Evolutionary conservation across 2,113 vertebrate species (phyloP).

Genomic region (Choloepus hoffmanni): DNA sequence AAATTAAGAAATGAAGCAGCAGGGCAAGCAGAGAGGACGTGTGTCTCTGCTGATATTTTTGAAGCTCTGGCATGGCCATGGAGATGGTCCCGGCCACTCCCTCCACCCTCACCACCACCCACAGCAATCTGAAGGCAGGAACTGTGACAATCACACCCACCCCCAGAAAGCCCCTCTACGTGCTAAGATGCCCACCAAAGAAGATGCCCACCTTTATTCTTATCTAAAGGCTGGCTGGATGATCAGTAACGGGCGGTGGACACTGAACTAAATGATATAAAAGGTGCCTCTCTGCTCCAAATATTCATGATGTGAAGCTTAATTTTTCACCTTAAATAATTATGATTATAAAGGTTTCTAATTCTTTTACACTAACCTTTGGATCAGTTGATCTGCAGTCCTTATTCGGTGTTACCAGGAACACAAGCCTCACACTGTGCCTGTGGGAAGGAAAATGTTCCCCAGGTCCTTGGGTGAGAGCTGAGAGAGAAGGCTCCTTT

Average conservation of each 20-base stretch:
- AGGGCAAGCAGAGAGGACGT: neutral
- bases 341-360: neutral
- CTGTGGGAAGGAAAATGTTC: rapidly evolving
- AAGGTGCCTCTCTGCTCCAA: neutral
- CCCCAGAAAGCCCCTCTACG: rapidly evolving
- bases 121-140: neutral
- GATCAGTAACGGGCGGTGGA: neutral
- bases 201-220: neutral
- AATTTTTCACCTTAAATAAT: neutral
- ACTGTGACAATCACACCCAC: rapidly evolving
- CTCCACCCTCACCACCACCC: no score
- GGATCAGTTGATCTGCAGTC: neutral
- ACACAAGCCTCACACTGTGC: rapidly evolving
- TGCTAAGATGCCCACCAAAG: no score
- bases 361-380: neutral
- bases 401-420: neutral
- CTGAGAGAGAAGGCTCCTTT: neutral
- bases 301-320: neutral
- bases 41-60: neutral
- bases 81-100: no score
- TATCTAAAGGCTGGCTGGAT: neutral
- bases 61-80: neutral
- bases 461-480: neutral
- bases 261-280: neutral
- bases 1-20: neutral